Conservation (phyloP, 1,140 invertebrate genomes). For the Drosophila pachea region DNA sequence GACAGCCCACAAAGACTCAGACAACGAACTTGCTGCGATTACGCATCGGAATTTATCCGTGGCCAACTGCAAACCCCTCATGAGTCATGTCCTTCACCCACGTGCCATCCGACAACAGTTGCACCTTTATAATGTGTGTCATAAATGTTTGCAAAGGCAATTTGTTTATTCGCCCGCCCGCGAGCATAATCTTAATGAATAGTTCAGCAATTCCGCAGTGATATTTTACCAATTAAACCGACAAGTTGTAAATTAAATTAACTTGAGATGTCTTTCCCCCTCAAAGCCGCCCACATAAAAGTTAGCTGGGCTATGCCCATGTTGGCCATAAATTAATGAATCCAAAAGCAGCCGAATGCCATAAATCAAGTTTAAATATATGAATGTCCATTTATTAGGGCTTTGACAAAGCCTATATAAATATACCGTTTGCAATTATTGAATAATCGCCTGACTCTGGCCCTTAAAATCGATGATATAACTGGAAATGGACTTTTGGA, state of each 20-base stretch:
- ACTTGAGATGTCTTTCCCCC: no score
- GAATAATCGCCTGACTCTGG: no score
- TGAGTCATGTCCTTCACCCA: conserved; percentile 41
- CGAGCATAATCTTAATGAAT: no score
- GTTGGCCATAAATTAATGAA: no score
- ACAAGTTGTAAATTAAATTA: conserved; percentile 31
- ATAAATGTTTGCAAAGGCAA: conserved; percentile 36
- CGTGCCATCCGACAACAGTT: conserved; percentile 26
- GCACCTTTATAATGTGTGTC: conserved; percentile 32
- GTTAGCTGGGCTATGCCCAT: not conserved
- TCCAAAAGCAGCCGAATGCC: no score
- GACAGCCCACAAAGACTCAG: conserved; percentile 34
- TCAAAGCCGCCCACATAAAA: conserved; percentile 30
- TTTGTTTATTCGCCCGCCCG: conserved; percentile 18
- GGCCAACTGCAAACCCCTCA: not conserved
- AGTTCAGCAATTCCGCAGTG: conserved; percentile 1
- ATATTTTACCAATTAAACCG: conserved; percentile 32
- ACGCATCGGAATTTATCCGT: not conserved
- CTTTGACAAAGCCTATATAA: no score
- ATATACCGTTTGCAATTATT: no score
- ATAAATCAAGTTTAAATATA: no score
- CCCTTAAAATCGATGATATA: no score
- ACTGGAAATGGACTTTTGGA: no score
- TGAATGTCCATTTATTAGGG: no score
- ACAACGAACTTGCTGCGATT: conserved; percentile 20